Conservation (phyloP, 2,888 invertebrate species). For the Tachina fera region DNA sequence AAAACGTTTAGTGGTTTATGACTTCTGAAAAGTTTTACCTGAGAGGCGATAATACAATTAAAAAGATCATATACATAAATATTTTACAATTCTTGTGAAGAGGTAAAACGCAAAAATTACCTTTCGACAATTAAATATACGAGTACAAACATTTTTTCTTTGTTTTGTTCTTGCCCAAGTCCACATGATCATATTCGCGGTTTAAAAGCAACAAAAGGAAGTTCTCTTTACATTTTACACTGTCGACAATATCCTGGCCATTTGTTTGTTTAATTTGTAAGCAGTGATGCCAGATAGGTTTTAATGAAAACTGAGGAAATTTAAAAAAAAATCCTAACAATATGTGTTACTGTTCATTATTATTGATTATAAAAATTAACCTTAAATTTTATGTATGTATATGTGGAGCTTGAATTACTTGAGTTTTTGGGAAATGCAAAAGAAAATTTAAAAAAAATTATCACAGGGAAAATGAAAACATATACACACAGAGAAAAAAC, state of each 20-base stretch:
- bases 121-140: slow-evolving; percentile 1
- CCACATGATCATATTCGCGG: slow-evolving; percentile 46
- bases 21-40: slow-evolving; percentile 33
- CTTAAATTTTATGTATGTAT: no score
- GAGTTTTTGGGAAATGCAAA: no score
- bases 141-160: not conserved
- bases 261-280: not conserved
- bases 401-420: no score
- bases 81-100: slow-evolving; percentile 56
- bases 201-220: slow-evolving; percentile 38
- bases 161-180: not conserved
- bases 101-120: slow-evolving; percentile 26
- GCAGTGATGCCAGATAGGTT: no score
- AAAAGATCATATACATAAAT: slow-evolving; percentile 58
- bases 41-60: slow-evolving; percentile 57
- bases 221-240: not conserved
- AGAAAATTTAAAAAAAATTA: no score
- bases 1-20: slow-evolving; percentile 27
- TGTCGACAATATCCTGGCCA: not conserved
- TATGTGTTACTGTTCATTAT: no score
- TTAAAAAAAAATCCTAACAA: not conserved
- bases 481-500: no score
- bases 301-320: no score
- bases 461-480: no score
- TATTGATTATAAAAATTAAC: no score